Percentiles rank a stretch among this genome's conserved stretches.
phyloP scores from a whole-genome alignment of 2,797 vertebrate genomes.

The Glyptemys insculpta region DNA sequence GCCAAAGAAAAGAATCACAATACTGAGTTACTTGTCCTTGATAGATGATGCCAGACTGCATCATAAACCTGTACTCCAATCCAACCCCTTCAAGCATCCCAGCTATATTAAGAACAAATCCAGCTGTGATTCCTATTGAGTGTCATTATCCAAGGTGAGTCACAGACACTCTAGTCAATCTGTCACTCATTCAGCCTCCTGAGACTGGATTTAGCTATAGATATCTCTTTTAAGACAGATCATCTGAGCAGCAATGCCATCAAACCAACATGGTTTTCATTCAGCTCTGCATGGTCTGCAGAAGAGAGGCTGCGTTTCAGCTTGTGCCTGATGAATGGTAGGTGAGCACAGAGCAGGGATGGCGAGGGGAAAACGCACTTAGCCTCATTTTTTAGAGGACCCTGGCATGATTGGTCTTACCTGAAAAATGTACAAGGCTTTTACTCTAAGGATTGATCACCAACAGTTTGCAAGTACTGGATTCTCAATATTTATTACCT shows the following conservation, averaged over 20 bases:
- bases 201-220: background rate
- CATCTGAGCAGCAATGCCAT: background rate
- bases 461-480: background rate
- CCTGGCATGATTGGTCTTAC: background rate
- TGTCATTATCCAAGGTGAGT: constrained; percentile 3
- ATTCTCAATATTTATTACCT: background rate
- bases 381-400: constrained; percentile 13
- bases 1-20: background rate
- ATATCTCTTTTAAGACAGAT: constrained; percentile 1
- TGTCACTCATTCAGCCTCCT: background rate
- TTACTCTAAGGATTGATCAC: background rate
- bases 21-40: background rate
- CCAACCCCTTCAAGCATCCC: background rate
- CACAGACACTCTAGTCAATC: background rate
- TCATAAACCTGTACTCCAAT: background rate
- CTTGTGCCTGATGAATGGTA: background rate
- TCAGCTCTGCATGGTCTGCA: background rate
- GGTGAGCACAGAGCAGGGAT: background rate
- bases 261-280: background rate
- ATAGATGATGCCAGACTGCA: background rate
- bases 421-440: background rate
- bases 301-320: background rate
- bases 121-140: background rate
- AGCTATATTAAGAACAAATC: background rate
- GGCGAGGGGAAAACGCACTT: background rate